Conservation (phyloP, 2,797 vertebrate genomes). For the Epinephelus malabaricus region DNA sequence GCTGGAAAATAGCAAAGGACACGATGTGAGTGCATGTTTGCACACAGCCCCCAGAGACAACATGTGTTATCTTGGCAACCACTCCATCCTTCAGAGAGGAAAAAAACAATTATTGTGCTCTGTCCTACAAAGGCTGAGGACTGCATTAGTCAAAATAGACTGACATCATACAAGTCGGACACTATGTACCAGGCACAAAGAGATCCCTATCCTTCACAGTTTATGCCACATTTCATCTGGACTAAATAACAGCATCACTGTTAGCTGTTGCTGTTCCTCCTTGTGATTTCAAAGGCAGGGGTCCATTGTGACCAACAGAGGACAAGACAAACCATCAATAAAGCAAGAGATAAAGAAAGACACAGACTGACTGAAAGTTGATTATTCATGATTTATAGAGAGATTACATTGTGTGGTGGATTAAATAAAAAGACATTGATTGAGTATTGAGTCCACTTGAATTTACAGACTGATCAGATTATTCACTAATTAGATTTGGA, state of each 20-base stretch:
- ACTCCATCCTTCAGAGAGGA: slow-evolving; percentile 56
- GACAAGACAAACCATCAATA: slow-evolving; percentile 50
- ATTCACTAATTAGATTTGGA: slow-evolving; percentile 48
- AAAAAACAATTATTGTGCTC: slow-evolving; percentile 81
- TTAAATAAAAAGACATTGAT: slow-evolving; percentile 49
- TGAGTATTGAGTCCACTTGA: slow-evolving; percentile 32
- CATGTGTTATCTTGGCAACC: slow-evolving; percentile 67
- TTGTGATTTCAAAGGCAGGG: slow-evolving; percentile 58
- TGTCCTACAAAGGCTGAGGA: slow-evolving; percentile 83
- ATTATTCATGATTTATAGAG: slow-evolving; percentile 66
- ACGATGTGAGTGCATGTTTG: slow-evolving; percentile 31
- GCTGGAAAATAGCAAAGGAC: slow-evolving; percentile 31
- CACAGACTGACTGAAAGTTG: slow-evolving; percentile 36
- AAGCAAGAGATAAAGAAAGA: slow-evolving; percentile 36
- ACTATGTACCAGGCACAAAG: slow-evolving; percentile 90
- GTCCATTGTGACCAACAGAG: slow-evolving; percentile 40
- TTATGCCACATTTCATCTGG: slow-evolving; percentile 88
- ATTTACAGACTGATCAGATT: slow-evolving; percentile 41
- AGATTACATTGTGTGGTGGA: slow-evolving; percentile 36
- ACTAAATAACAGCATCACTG: slow-evolving; percentile 84
- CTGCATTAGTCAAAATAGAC: slow-evolving; percentile 91
- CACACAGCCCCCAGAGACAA: slow-evolving; percentile 50
- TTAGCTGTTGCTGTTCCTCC: slow-evolving; percentile 55
- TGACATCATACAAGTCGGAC: slow-evolving; percentile 90
- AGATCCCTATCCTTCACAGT: slow-evolving; percentile 84